Percentiles rank a stretch among this genome's conserved stretches.
phyloP scores from a whole-genome alignment of 2,888 invertebrate genomes.

The Chrysomela aeneicollis region DNA sequence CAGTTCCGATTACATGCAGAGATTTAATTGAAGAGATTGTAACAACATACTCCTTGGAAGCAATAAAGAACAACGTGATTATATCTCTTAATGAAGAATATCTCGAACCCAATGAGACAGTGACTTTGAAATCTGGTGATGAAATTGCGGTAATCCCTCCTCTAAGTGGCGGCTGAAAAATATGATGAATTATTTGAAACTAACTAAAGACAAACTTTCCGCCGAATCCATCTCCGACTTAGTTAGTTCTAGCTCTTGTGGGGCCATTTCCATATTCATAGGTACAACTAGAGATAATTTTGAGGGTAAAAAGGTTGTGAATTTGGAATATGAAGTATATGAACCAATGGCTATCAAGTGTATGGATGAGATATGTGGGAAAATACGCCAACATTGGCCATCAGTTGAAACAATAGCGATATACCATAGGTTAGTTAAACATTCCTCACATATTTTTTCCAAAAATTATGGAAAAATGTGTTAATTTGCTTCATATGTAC shows the following conservation, averaged over 20 bases:
- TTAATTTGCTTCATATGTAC: too few relatives aligned
- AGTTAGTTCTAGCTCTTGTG: constrained; percentile 77
- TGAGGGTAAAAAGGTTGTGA: constrained; percentile 83
- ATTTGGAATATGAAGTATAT: constrained; percentile 93
- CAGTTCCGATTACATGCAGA: constrained; percentile 64
- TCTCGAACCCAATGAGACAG: constrained; percentile 64
- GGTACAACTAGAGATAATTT: constrained; percentile 89
- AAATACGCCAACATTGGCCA: constrained; percentile 77
- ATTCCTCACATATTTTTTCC: too few relatives aligned
- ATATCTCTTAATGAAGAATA: constrained; percentile 87
- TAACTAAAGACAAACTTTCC: constrained; percentile 73
- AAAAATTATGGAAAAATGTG: too few relatives aligned
- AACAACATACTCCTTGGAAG: constrained; percentile 69
- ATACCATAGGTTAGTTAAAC: constrained; percentile 74
- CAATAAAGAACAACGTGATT: constrained; percentile 75
- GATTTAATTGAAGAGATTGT: constrained; percentile 71
- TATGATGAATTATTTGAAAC: constrained; percentile 77
- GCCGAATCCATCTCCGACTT: constrained; percentile 72
- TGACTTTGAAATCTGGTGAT: constrained; percentile 72
- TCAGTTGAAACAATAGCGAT: constrained; percentile 83
- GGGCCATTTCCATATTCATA: constrained; percentile 88
- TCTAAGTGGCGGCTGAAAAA: constrained; percentile 84
- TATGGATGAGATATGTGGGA: constrained; percentile 78
- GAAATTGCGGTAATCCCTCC: constrained; percentile 94
- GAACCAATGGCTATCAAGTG: constrained; percentile 89